Conservation (phyloP, 2,888 invertebrate species). For the Malthinus seriepunctatus region DNA sequence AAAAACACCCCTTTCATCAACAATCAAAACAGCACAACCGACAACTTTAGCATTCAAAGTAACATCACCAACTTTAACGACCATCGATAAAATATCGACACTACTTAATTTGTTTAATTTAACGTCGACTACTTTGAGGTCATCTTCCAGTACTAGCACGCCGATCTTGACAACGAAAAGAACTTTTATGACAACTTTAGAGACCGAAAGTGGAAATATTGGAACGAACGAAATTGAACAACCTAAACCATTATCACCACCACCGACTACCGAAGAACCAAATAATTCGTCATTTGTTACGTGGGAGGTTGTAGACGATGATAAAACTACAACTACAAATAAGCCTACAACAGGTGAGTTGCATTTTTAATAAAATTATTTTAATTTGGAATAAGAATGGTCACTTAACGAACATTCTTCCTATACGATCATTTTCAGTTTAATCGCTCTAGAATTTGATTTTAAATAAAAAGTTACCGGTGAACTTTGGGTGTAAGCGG, state of each 20-base stretch:
- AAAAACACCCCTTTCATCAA: neutral
- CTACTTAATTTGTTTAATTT: neutral
- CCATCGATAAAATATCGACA: neutral
- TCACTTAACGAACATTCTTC: too few species aligned
- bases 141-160: conserved; percentile 5
- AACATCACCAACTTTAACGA: neutral
- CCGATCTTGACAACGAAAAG: conserved; percentile 1
- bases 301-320: conserved; percentile 28
- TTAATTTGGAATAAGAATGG: too few species aligned
- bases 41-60: conserved; percentile 8
- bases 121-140: neutral
- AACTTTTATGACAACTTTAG: conserved; percentile 29
- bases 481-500: too few species aligned
- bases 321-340: too few species aligned
- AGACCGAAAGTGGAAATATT: conserved; percentile 42
- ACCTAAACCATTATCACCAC: conserved; percentile 30
- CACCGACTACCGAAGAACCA: conserved; percentile 31
- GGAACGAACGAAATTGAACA: conserved; percentile 47
- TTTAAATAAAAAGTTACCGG: too few species aligned
- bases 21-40: conserved; percentile 8
- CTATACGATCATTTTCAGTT: too few species aligned
- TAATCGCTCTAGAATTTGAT: too few species aligned
- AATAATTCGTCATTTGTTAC: conserved; percentile 36
- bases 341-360: too few species aligned
- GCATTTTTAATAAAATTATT: too few species aligned